Base-by-base conservation (phyloP, 2,113 vertebrate species). In the Dasyornis broadbenti region DNA sequence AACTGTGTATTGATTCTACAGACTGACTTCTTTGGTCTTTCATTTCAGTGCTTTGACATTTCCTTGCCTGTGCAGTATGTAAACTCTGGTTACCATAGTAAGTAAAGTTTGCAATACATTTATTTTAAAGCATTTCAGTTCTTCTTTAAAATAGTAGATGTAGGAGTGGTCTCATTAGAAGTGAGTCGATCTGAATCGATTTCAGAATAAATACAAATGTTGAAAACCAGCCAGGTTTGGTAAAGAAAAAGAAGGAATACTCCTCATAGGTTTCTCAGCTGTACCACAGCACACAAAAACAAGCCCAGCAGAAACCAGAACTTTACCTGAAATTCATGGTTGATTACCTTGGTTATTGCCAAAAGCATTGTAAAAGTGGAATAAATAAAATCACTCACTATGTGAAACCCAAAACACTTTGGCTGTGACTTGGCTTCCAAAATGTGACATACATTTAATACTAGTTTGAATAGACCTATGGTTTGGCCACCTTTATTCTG, bases 401-500 rank as follows among this genome's bases (percentile, higher is more conserved):
- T 30, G 13, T 76, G 84, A 84, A 89, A 64, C 13, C n/a, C 31
- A 26, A 64, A 82, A 5, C 40, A 37, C 64, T 90, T 83, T 45
- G 71, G 68, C 88, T 75, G 37, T 31, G n/a, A 37, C 35, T 75
- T 22, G 2, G 12, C 68, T 94, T 93, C 82, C 47, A 78, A 88
- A 95, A 95, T 69, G 45, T 86, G 84, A 73, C 91, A 96, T 81
- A 60, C 20, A 92, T 95, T 93, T 89, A 81, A 56, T 42, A 68
- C 20, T 49, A 40, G 31, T 84, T 90, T 71, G 52, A 84, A 30
- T 14, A 83, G 64, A 42, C 56, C 31, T 71, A 10, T 59, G 69
- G 35, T 94, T 88, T 93, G 79, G 79, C 87, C 64, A 78, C 31
- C 31, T 31, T 11, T 10, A 53, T 88, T 75, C 72, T 93, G 31